Evolutionary conservation across 2,113 vertebrate genomes (phyloP), one percentile per base, ranked within the genome.

Genomic region (Pandion haliaetus): DNA sequence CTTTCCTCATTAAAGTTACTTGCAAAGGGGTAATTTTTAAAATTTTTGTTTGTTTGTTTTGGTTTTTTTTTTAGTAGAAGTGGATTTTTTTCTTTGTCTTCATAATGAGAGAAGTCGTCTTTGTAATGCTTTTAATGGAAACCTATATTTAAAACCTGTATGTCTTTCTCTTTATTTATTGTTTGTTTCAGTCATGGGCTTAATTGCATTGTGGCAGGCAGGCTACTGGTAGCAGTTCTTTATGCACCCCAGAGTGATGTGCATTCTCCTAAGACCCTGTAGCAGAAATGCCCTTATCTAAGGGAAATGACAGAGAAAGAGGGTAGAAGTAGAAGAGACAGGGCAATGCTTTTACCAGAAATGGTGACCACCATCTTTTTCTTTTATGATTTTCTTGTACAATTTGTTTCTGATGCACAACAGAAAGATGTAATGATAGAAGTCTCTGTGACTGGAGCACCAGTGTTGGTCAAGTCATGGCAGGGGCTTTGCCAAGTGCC

Each of bases 101-200:
- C 91, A 63, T 63, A 93, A 94, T 92, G 90, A 98, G 94, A 96
- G 84, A 94, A 97, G 92, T 88, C 49, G 83, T 92, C 96, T 95
- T 97, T 97, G 84, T 96, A 95, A 91, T 93, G 96, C 92, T 97
- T 97, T 93, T 94, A 76, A 90, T 94, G 92, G 93, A 97, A 97
- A 95, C 95, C 77, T 87, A 4, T 94, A 83, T 97, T 95, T 97
- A 97, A 97, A 96, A 92, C 49, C 67, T 79, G 44, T 94, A 80
- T 47, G 49, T 85, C 93, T 97, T 95, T 95, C 97, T 94, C 90
- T 96, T 96, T 95, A 94, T 97, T 97, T 96, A 82, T 82, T 81
- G 58, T 88, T 96, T 5, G 2, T 86, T 97, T 94, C 36, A 40
- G 2, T 83, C n/a, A 7, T 12, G 40, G 15, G 62, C 87, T 81